Evolutionary conservation across 2,797 vertebrate genomes (phyloP).

Genomic region (Natrix natrix): DNA sequence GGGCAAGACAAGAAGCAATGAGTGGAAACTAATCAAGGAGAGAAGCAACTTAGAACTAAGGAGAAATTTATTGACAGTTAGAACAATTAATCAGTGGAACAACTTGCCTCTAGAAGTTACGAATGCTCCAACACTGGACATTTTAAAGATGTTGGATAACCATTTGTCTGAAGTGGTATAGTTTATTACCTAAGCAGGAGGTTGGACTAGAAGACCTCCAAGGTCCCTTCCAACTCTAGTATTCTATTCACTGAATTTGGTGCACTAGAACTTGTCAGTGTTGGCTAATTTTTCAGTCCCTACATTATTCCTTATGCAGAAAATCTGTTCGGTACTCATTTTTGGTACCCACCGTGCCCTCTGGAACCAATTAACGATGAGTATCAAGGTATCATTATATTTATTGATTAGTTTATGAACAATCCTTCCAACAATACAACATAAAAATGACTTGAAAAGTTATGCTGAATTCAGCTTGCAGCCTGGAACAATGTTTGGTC

Average conservation of each 20-base stretch:
- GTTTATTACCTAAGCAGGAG: too few species aligned
- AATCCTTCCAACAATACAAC: background rate
- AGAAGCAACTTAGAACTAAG: too few species aligned
- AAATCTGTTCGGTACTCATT: background rate
- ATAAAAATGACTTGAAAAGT: background rate
- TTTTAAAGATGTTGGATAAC: too few species aligned
- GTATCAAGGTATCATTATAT: background rate
- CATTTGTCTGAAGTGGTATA: too few species aligned
- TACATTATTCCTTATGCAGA: background rate
- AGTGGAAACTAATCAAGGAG: too few species aligned
- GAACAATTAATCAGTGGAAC: too few species aligned
- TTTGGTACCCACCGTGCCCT: background rate
- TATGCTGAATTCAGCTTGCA: background rate
- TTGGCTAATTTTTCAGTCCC: background rate
- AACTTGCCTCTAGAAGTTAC: too few species aligned
- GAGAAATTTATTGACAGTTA: too few species aligned
- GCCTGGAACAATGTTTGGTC: background rate
- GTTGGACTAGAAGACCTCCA: too few species aligned
- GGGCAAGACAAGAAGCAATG: too few species aligned
- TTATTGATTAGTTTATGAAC: background rate
- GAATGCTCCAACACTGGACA: too few species aligned
- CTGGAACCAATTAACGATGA: background rate
- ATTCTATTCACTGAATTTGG: background rate
- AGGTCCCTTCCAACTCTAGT: too few species aligned
- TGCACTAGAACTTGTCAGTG: background rate